Percentiles rank a stretch among this genome's conserved stretches.
phyloP scores from a whole-genome alignment of 2,888 invertebrate species.

The Drosophila emarginata region DNA sequence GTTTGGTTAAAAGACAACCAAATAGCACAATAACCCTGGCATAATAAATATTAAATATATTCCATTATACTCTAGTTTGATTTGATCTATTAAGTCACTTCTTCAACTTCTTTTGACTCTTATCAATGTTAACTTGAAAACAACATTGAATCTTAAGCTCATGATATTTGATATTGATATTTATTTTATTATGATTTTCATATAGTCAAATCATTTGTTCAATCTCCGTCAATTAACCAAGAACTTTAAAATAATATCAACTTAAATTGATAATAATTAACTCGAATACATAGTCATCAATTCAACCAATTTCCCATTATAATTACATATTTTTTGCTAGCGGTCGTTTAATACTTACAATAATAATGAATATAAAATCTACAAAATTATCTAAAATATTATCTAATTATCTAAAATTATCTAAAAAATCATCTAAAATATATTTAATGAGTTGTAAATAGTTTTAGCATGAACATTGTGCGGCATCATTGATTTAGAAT shows the following conservation, averaged over 20 bases:
- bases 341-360: conserved; percentile 17
- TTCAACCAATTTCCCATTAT: conserved; percentile 33
- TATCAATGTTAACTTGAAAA: too few relatives aligned
- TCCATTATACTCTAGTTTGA: too few relatives aligned
- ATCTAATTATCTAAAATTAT: conserved; percentile 22
- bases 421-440: conserved; percentile 10
- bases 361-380: conserved; percentile 27
- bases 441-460: conserved; percentile 37
- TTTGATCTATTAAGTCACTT: too few relatives aligned
- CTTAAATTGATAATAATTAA: not conserved
- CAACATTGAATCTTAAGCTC: too few relatives aligned
- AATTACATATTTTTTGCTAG: conserved; percentile 45
- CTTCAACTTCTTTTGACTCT: too few relatives aligned
- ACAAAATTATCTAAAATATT: conserved; percentile 31
- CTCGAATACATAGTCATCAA: not conserved
- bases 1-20: too few relatives aligned
- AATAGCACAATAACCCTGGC: too few relatives aligned
- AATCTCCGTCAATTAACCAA: not conserved
- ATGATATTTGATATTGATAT: too few relatives aligned
- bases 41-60: too few relatives aligned
- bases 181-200: not conserved
- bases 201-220: not conserved
- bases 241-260: not conserved
- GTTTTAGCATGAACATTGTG: conserved; percentile 16
- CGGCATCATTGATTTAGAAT: conserved; percentile 53